Evolutionary conservation across 2,888 invertebrate species (phyloP), one percentile per base, ranked within the genome.

Genomic region (Byasa hedistus): DNA sequence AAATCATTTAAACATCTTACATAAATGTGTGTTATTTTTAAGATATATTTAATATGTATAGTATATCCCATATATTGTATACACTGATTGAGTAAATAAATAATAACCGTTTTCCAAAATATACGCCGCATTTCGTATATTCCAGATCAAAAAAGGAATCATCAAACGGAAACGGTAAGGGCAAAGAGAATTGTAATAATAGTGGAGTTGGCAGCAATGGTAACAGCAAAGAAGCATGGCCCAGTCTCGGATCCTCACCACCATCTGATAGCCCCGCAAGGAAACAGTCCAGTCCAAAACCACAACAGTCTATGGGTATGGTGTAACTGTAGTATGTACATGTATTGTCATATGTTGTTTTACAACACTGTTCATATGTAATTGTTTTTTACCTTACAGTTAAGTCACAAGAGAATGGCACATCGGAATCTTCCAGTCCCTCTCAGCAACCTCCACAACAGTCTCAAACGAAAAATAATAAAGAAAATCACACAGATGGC

Each of bases 151-250:
- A 89, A 81, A 88, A 87, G 75, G 86, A 90, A 71, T 79, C 77
- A 65, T 68, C 76, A 65, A 84, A 80, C 55, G 74, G 79, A 69
- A 78, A 75, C 69, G 72, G 76, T 63, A 68, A 68, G 57, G 74
- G 70, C 63, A 73, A 73, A 65, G 72, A 71, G 57, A 69, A 75
- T 52, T 74, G 72, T 65, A 72, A 77, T 68, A 77, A 76, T 66
- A 77, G 71, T 12, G 79, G 78, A 55, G 71, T 74, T n/a, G 74
- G 75, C 65, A 76, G 77, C 69, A 82, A 77, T 93, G 82, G 91
- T 82, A 84, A 79, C 68, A 84, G 86, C 60, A 95, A 95, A 86
- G 96, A 96, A 79, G 95, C 95, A 71, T 96, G 96, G 95, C 96
- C 96, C 61, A 94, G 94, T 74, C 92, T 94, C 78, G 92, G 93